Evolutionary conservation across 1,140 invertebrate genomes (phyloP), one percentile per base, ranked within the genome.

Genomic region (Camponotus pennsylvanicus): DNA sequence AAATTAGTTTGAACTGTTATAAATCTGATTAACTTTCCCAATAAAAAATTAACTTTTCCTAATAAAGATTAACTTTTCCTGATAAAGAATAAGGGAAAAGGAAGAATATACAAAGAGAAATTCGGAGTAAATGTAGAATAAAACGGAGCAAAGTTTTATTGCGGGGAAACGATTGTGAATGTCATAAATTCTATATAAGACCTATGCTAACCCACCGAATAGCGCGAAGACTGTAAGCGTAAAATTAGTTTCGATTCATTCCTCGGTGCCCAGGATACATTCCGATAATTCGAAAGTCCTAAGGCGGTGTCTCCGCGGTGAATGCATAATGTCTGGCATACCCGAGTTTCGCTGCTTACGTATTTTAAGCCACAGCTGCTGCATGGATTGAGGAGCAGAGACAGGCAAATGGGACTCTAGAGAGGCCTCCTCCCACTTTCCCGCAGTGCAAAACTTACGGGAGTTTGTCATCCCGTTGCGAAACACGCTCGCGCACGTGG

Each of bases 351-450:
- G 86, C 32, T 45, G 27, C 57, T 49, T 27, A 32, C 52, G 63
- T 77, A 83, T 78, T 85, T 66, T 76, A 77, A 89, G 61, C 78
- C 66, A 59, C 85, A 89, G 78, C 85, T 87, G 89, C 61, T n/a
- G 73, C 21, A 49, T n/a, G 42, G 32, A 21, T 37, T 13, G 59
- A 52, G 27, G 34, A 7, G 27, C 13, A 3, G 21, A 7, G 13
- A 4, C 52, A 8, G 34, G n/a, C 42, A 67, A 61, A n/a, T 32
- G 55, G 13, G 67, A 11, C 63, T 45, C 49, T 5, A 18, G 49
- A 15, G 11, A 37, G 32, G n/a, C 45, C 34, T 18, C 13, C 11
- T 13, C 13, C 11, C 2, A 9, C 45, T 49, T 18, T 18, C 15
- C 32, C n/a, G 27, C 57, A 18, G 55, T 80, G 45, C 64, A 55